phyloP scores from a whole-genome alignment of 1,140 invertebrate genomes.

The Ridgeia piscesae region DNA sequence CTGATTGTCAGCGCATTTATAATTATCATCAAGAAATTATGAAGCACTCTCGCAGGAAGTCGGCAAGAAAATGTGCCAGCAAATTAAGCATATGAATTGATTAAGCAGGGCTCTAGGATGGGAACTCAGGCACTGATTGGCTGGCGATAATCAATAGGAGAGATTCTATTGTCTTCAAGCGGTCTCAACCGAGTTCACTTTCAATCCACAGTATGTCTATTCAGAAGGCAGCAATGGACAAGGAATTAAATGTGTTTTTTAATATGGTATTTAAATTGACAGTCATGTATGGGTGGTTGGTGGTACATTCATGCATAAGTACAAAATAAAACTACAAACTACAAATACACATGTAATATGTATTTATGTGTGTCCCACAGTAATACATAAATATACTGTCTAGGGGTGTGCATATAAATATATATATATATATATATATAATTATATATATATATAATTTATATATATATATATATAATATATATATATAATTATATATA shows the following conservation, averaged over 20 bases:
- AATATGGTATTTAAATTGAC: background rate
- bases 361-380: no score
- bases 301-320: background rate
- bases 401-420: no score
- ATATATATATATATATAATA: background rate
- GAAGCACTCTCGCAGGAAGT: background rate
- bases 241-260: background rate
- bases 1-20: background rate
- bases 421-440: background rate
- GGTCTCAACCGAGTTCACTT: background rate
- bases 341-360: no score
- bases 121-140: background rate
- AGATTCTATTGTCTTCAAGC: background rate
- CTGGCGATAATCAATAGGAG: background rate
- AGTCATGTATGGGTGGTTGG: background rate
- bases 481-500: background rate
- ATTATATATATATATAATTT: background rate
- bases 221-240: background rate
- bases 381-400: no score
- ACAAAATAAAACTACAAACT: no score
- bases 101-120: background rate
- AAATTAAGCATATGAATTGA: conserved; percentile 6
- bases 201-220: background rate
- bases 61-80: background rate
- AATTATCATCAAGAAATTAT: conserved; percentile 7